phyloP scores from a whole-genome alignment of 2,888 invertebrate species.

The Parnassius apollo region DNA sequence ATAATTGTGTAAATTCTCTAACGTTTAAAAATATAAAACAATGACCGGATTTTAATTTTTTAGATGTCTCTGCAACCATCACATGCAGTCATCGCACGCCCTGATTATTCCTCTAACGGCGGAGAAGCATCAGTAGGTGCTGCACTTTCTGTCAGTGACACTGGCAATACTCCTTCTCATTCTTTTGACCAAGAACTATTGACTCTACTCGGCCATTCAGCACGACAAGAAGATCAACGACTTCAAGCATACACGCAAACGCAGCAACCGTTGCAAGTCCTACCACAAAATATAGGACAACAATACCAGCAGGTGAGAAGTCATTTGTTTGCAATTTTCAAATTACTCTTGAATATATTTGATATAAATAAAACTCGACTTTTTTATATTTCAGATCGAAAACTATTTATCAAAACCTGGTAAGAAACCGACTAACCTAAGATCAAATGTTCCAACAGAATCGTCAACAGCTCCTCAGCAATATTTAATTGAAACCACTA shows the following conservation, averaged over 20 bases:
- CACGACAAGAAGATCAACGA: slow-evolving; percentile 54
- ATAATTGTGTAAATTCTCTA: too few relatives aligned
- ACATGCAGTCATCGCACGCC: slow-evolving; percentile 70
- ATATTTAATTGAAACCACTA: slow-evolving; percentile 75
- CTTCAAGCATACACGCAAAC: slow-evolving; percentile 47
- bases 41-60: not conserved
- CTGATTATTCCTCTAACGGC: slow-evolving; percentile 62
- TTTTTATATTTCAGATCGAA: slow-evolving; percentile 58
- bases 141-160: slow-evolving; percentile 69
- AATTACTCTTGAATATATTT: not conserved
- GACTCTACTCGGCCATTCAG: slow-evolving; percentile 56
- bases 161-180: slow-evolving; percentile 47
- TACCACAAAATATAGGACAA: slow-evolving; percentile 35
- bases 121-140: slow-evolving; percentile 75
- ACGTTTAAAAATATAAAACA: too few relatives aligned
- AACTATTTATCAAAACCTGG: slow-evolving; percentile 66
- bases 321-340: not conserved
- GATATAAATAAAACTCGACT: not conserved
- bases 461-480: slow-evolving; percentile 68
- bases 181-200: slow-evolving; percentile 61
- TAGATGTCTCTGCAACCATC: slow-evolving; percentile 67
- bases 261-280: slow-evolving; percentile 40
- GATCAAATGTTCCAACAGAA: slow-evolving; percentile 59
- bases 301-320: slow-evolving; percentile 48
- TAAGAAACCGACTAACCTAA: slow-evolving; percentile 67